Base-by-base conservation (phyloP, 2,797 vertebrate species). In the Coccyzus lansbergi region DNA sequence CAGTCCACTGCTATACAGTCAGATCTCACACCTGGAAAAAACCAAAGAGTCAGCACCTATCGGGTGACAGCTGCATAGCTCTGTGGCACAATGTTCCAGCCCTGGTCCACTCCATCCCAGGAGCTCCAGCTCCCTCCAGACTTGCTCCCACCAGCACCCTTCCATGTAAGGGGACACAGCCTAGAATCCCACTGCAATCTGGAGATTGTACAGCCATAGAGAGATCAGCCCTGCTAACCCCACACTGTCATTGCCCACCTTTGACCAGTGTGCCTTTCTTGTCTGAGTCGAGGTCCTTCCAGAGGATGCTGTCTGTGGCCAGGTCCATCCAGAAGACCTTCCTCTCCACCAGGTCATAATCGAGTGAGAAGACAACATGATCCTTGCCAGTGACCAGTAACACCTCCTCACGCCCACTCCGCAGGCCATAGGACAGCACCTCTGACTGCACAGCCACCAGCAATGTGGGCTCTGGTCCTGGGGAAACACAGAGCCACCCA, bases 1-100 rank as follows among this genome's bases (percentile, higher is more conserved):
- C 99, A 99, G 96, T 99, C 99, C 74, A 99, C 97, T 1, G 98
- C 99, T 33, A 99, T 97, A 26, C 98, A 98, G 88, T 99, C 98
- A 0, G 99, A 98, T 88, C 98, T 98, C 68, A 99, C 98, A 49
- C 98, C 99, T 99, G 86, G 40, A 97, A 93, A 24, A 13, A 38
- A 19, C 9, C 16, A 48, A 79, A 49, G 62, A 62, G 55, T 80
- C 81, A 82, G n/a, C 26, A 65, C 8, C 14, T 7, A 0, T 44
- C 14, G 24, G 12, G 8, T 42, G 25, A 64, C 33, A 80, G 51
- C 67, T 77, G 36, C 75, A 16, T 4, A 7, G 48, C 15, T 49
- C 26, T 62, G 40, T 40, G 10, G n/a, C 40, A 77, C 17, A 40
- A 36, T 6, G 25, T 24, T 92, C 49, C 52, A 59, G 28, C 10